These are phyloP conservation scores for Subacronicta megacephala DNA, from an alignment of 2,888 invertebrate genomes.

Conservation along the genomic window DNA sequence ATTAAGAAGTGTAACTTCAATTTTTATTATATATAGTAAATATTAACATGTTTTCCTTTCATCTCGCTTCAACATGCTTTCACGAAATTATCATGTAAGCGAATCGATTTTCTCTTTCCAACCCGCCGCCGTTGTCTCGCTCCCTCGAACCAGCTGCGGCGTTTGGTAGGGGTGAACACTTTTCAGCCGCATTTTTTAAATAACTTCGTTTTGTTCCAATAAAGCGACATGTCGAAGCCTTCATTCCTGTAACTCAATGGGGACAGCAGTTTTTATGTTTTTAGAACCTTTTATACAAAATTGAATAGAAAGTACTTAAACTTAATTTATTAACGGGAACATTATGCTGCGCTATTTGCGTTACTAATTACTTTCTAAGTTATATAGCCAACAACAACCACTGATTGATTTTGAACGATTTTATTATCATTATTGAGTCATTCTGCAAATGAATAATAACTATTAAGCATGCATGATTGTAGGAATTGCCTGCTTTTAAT, in stretches of 20 bases:
- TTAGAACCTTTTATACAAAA: constrained; percentile 4
- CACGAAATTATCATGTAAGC: constrained; percentile 53
- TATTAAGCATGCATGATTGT: too few relatives aligned
- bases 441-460: too few relatives aligned
- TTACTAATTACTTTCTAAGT: too few relatives aligned
- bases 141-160: constrained; percentile 56
- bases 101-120: constrained; percentile 73
- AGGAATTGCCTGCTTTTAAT: too few relatives aligned
- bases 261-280: constrained; percentile 1
- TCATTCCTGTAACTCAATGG: constrained; percentile 17
- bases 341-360: not conserved
- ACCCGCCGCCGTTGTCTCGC: constrained; percentile 60
- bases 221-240: constrained; percentile 29
- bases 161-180: constrained; percentile 52
- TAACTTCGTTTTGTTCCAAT: constrained; percentile 50
- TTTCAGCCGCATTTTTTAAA: constrained; percentile 55
- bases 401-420: too few relatives aligned
- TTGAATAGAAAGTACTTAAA: not conserved
- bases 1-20: constrained; percentile 15
- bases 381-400: too few relatives aligned
- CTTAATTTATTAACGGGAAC: not conserved
- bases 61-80: constrained; percentile 67
- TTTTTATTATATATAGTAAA: constrained; percentile 20
- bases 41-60: constrained; percentile 63
- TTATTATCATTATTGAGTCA: too few relatives aligned